Conservation (phyloP, 2,113 vertebrate species). For the Ammodytes dubius region DNA sequence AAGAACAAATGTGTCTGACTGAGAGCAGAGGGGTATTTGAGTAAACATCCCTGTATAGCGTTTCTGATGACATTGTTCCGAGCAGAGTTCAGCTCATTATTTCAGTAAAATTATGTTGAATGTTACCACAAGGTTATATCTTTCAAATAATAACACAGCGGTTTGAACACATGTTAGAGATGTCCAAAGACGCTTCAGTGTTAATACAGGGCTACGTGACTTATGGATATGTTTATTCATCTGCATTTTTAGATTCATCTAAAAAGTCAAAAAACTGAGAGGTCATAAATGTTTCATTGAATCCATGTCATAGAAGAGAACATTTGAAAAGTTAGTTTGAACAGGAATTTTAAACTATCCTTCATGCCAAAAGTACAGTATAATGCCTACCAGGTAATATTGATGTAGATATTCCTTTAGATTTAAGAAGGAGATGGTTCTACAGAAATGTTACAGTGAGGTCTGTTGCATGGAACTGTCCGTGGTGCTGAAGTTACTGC, state of each 20-base stretch:
- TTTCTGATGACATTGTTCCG: background rate
- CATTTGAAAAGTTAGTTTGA: too few species aligned
- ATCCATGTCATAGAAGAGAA: too few species aligned
- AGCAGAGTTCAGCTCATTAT: slow-evolving; percentile 28
- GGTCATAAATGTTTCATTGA: too few species aligned
- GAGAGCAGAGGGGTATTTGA: slow-evolving; percentile 35
- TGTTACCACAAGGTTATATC: slow-evolving; percentile 25
- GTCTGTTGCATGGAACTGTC: slow-evolving; percentile 33
- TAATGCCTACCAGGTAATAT: background rate
- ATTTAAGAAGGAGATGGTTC: background rate
- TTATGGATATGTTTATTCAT: too few species aligned
- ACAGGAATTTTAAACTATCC: too few species aligned
- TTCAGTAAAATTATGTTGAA: slow-evolving; percentile 29
- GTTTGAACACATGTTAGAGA: slow-evolving; percentile 33
- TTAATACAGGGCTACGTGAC: too few species aligned
- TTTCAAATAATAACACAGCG: slow-evolving; percentile 22
- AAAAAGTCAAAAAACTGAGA: too few species aligned
- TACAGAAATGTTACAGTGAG: background rate
- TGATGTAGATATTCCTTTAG: background rate
- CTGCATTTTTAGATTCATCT: too few species aligned
- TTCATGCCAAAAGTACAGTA: too few species aligned
- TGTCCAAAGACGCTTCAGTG: slow-evolving; percentile 15
- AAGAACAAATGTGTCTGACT: slow-evolving; percentile 24
- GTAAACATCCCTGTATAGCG: slow-evolving; percentile 5
- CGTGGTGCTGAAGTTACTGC: slow-evolving; percentile 57